Conservation (phyloP, 2,113 vertebrate genomes). For the Mormoops blainvillei region DNA sequence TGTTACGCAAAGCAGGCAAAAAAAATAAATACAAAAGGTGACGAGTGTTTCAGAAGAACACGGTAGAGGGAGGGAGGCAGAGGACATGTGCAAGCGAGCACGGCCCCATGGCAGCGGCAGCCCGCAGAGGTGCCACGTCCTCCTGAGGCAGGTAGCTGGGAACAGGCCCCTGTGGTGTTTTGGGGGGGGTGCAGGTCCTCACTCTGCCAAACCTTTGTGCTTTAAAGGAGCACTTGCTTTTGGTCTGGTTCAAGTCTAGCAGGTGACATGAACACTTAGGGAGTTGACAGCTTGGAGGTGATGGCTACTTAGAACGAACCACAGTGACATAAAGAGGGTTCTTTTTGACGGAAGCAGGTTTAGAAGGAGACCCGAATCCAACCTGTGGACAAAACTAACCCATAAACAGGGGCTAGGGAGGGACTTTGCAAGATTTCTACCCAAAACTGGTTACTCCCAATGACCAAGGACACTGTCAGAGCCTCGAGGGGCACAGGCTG, state of each 20-base stretch:
- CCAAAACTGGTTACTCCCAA: neutral
- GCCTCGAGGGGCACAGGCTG: no score
- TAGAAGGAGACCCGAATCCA: neutral
- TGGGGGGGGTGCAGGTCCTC: neutral
- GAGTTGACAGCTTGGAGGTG: neutral
- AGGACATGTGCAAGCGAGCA: fast-evolving
- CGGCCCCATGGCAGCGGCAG: fast-evolving
- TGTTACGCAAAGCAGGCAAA: neutral
- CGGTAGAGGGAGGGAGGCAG: no score
- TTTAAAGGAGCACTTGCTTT: no score
- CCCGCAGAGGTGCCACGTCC: no score
- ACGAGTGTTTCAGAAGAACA: fast-evolving
- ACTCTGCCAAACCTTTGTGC: neutral
- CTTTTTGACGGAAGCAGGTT: neutral
- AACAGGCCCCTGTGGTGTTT: fast-evolving
- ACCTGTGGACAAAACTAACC: neutral
- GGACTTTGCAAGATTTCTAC: neutral
- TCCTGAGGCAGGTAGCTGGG: fast-evolving
- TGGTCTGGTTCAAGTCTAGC: neutral
- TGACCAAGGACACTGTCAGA: fast-evolving
- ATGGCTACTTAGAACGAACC: fast-evolving
- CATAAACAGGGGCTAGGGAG: fast-evolving
- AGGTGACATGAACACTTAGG: neutral
- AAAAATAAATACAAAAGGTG: neutral
- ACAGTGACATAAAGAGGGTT: fast-evolving